A percentile compares a stretch with the other conserved stretches of the same genome.
These are phyloP conservation scores for Ophion costatus DNA, from an alignment of 2,888 invertebrate species.

Conservation along the genomic window DNA sequence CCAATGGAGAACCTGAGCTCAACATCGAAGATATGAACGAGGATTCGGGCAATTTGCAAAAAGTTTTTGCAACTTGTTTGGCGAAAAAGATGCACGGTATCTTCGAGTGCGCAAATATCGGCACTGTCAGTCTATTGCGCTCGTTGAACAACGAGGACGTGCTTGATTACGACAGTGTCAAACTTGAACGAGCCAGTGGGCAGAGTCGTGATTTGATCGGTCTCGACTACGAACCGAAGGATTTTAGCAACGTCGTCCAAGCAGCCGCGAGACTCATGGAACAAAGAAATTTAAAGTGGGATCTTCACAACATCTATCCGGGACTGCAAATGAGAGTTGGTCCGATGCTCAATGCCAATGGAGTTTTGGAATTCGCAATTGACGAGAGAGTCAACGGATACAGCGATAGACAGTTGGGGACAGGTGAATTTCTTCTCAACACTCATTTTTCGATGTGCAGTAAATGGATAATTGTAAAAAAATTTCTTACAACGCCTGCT, in stretches of 20 bases:
- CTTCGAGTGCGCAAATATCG: slow-evolving; percentile 88
- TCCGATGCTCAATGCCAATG: slow-evolving; percentile 88
- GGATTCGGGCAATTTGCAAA: slow-evolving; percentile 72
- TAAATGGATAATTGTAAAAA: no score
- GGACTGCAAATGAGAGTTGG: slow-evolving; percentile 91
- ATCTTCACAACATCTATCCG: slow-evolving; percentile 89
- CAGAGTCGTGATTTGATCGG: slow-evolving; percentile 88
- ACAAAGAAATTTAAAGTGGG: slow-evolving; percentile 90
- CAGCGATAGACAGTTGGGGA: slow-evolving; percentile 86
- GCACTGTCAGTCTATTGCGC: slow-evolving; percentile 88
- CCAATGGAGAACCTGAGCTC: slow-evolving; percentile 68
- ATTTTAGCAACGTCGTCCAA: slow-evolving; percentile 86
- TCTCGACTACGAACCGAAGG: slow-evolving; percentile 90
- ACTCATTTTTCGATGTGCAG: not conserved
- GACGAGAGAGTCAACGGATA: slow-evolving; percentile 85
- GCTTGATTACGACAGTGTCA: slow-evolving; percentile 87
- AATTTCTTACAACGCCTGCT: no score
- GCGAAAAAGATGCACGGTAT: slow-evolving; percentile 74
- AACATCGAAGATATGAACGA: slow-evolving; percentile 71
- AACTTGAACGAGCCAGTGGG: slow-evolving; percentile 86
- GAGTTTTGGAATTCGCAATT: slow-evolving; percentile 90
- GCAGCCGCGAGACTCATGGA: slow-evolving; percentile 85
- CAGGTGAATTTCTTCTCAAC: slow-evolving; percentile 84
- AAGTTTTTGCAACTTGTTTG: slow-evolving; percentile 76
- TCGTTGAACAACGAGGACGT: slow-evolving; percentile 88